These are phyloP conservation scores for Leptinotarsa tumamoca DNA, from an alignment of 2,888 invertebrate species.

Conservation along the genomic window DNA sequence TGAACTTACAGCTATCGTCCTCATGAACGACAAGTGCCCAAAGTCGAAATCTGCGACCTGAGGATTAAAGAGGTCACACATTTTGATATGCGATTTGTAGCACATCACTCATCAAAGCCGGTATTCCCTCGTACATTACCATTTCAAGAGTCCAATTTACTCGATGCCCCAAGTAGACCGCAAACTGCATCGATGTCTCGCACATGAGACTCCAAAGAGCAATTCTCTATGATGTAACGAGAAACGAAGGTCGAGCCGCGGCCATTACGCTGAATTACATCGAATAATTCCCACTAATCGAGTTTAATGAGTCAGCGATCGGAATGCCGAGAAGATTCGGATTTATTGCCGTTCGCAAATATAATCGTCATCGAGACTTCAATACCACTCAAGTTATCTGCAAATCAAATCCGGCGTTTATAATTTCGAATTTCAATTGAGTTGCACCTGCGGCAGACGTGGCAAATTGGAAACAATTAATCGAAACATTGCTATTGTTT, in stretches of 20 bases:
- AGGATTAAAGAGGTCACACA: too few species aligned
- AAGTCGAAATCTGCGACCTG: too few species aligned
- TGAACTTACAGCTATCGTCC: too few species aligned
- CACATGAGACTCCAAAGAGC: conserved; percentile 1
- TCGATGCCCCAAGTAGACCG: neutral
- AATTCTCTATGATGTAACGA: conserved; percentile 9
- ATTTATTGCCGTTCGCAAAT: neutral
- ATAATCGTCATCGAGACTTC: neutral
- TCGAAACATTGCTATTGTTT: conserved; percentile 9
- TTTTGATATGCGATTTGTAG: too few species aligned
- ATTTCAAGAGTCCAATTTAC: neutral
- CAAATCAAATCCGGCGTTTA: conserved; percentile 19
- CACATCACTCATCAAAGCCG: neutral
- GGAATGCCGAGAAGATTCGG: neutral
- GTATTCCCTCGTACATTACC: neutral
- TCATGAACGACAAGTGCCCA: too few species aligned
- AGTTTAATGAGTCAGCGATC: neutral
- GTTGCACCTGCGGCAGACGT: conserved; percentile 18
- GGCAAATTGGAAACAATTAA: conserved; percentile 18
- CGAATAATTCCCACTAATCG: neutral
- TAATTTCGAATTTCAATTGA: conserved; percentile 14
- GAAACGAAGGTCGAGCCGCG: neutral
- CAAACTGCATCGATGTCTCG: conserved; percentile 2
- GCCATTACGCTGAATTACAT: conserved; percentile 6
- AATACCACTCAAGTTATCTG: neutral